phyloP scores from a whole-genome alignment of 2,113 vertebrate genomes.

The Scomber japonicus region DNA sequence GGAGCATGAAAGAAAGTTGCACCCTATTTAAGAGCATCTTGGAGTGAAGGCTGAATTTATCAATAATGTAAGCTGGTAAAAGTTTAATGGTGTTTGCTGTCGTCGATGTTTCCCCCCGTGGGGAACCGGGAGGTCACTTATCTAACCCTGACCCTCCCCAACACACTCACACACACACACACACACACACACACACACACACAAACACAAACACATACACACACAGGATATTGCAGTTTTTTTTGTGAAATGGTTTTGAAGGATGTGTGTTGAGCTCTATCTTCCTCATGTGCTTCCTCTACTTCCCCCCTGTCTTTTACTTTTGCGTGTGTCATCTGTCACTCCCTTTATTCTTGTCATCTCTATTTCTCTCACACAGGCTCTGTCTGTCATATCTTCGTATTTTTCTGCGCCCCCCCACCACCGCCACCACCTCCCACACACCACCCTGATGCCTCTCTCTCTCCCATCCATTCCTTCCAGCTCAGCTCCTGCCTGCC shows the following conservation, averaged over 20 bases:
- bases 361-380: neutral
- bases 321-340: conserved; percentile 24
- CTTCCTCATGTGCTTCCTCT: neutral
- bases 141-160: conserved; percentile 3
- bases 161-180: neutral
- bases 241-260: conserved; percentile 5
- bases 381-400: conserved; percentile 3
- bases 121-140: conserved; percentile 50
- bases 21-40: conserved; percentile 30
- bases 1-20: conserved; percentile 38
- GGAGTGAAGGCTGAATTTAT: conserved; percentile 43
- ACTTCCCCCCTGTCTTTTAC: neutral
- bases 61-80: conserved; percentile 67
- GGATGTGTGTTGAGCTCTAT: conserved; percentile 16
- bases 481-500: conserved; percentile 14
- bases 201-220: neutral
- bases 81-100: conserved; percentile 65
- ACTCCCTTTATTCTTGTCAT: neutral
- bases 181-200: neutral
- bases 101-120: neutral
- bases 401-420: neutral
- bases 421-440: no score
- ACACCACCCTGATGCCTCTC: no score
- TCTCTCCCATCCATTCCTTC: conserved; percentile 17
- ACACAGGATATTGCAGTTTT: neutral